Percentiles rank a stretch among this genome's conserved stretches.
Conservation (phyloP, 2,113 vertebrate genomes). For the Rhadina sibilatrix region DNA sequence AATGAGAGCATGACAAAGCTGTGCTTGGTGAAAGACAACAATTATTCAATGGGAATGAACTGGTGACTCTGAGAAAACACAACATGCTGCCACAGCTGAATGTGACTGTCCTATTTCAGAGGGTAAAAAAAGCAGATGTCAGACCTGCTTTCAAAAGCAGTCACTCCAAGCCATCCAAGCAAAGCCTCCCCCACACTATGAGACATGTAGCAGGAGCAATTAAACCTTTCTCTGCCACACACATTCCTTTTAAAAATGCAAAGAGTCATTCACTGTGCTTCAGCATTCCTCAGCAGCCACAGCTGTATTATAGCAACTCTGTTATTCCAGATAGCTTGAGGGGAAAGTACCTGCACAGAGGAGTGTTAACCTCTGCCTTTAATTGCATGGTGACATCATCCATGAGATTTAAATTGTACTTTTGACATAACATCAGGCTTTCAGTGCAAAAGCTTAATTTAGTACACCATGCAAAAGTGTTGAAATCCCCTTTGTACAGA, state of each 20-base stretch:
- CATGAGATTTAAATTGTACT: neutral
- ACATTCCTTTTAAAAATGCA: slow-evolving; percentile 26
- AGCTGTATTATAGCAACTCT: neutral
- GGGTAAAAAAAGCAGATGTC: slow-evolving; percentile 19
- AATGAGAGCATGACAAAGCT: neutral
- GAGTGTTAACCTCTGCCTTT: neutral
- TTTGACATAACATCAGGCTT: slow-evolving; percentile 1
- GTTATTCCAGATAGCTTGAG: slow-evolving; percentile 16
- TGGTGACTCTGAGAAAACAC: slow-evolving; percentile 52
- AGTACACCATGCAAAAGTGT: neutral
- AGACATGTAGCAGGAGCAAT: slow-evolving; percentile 36
- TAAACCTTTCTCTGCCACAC: slow-evolving; percentile 14
- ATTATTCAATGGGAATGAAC: slow-evolving; percentile 27
- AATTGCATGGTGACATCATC: neutral
- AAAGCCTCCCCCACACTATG: neutral
- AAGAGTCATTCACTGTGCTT: neutral
- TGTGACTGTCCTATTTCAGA: neutral
- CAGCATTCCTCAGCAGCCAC: neutral
- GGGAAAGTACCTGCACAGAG: neutral
- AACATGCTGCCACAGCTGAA: neutral
- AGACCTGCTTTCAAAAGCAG: neutral
- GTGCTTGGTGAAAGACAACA: slow-evolving; percentile 14
- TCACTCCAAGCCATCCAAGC: neutral
- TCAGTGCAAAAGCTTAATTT: neutral
- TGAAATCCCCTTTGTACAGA: neutral